phyloP scores from a whole-genome alignment of 2,888 invertebrate species.

The Acleris cristana region DNA sequence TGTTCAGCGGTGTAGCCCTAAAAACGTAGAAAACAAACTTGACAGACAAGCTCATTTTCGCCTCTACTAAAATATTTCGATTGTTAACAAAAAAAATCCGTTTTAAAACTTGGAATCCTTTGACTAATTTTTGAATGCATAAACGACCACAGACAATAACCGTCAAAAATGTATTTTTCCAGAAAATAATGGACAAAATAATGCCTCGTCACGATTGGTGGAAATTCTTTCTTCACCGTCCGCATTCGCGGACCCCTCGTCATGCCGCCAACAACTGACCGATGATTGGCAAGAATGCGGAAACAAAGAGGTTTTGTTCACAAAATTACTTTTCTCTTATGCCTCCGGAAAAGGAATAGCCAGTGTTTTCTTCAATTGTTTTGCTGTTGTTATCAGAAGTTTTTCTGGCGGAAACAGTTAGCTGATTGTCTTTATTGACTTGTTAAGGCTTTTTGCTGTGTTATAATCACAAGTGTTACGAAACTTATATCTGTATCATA shows the following conservation, averaged over 20 bases:
- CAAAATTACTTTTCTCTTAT: constrained; percentile 26
- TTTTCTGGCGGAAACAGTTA: too few relatives aligned
- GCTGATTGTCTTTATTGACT: too few relatives aligned
- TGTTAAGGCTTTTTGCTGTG: too few relatives aligned
- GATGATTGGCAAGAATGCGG: constrained; percentile 24
- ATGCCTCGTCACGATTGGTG: constrained; percentile 30
- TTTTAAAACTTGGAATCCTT: neutral
- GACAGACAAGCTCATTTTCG: too few relatives aligned
- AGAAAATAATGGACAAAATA: constrained; percentile 30
- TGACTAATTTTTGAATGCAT: neutral
- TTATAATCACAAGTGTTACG: too few relatives aligned
- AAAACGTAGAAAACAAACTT: too few relatives aligned
- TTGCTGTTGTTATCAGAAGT: neutral
- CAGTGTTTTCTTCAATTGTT: constrained; percentile 1
- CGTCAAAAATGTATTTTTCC: constrained; percentile 19
- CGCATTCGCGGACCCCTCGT: constrained; percentile 7
- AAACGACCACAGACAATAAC: neutral
- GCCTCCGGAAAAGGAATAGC: neutral
- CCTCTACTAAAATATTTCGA: too few relatives aligned
- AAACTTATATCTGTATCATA: too few relatives aligned
- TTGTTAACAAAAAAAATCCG: too few relatives aligned
- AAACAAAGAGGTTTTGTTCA: constrained; percentile 32
- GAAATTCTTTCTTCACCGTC: constrained; percentile 25
- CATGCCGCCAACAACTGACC: constrained; percentile 21
- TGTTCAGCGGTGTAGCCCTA: too few relatives aligned